Evolutionary conservation across 2,888 invertebrate species (phyloP), one percentile per base, ranked within the genome.

Genomic region (Antheraea assamensis): DNA sequence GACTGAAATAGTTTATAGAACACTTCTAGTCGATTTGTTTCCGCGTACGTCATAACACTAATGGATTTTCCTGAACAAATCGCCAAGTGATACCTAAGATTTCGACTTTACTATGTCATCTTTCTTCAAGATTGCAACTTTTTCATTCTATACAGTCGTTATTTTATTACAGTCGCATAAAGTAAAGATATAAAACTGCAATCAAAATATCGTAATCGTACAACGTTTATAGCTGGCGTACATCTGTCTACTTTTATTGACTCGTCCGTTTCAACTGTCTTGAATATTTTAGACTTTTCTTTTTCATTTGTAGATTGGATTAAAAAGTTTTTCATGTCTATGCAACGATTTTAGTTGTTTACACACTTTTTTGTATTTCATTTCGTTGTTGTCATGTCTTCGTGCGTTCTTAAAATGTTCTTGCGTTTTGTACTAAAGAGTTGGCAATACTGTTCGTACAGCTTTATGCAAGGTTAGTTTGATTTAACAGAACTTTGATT

Each of bases 41-140:
- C 68, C 76, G 77, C 71, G 75, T 74, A 73, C 78, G 78, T 88
- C 85, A 88, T 89, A 90, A 85, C 87, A 84, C 88, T 90, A 90
- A 90, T 90, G 89, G 89, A 86, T 86, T 88, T 86, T 81, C 79
- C 79, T 75, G 78, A 80, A 88, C 87, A 85, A 87, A 88, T 85
- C 82, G 82, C 84, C 80, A 80, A 82, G 83, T 82, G 85, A 84
- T 85, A 86, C 82, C 83, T 80, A 81, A 85, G 83, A 84, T 81
- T 82, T 81, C 75, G 80, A 79, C 81, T 78, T 84, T 79, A 85
- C 81, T 78, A 80, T 80, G 81, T 81, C 81, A 83, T 81, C 79
- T 80, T 77, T 76, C 75, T 76, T 74, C 79, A 79, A 81, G 81
- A 84, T 87, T 85, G 83, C 81, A 85, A 83, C 80, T 84, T 86